Conservation (phyloP, 2,113 vertebrate species). For the Crypturellus undulatus region DNA sequence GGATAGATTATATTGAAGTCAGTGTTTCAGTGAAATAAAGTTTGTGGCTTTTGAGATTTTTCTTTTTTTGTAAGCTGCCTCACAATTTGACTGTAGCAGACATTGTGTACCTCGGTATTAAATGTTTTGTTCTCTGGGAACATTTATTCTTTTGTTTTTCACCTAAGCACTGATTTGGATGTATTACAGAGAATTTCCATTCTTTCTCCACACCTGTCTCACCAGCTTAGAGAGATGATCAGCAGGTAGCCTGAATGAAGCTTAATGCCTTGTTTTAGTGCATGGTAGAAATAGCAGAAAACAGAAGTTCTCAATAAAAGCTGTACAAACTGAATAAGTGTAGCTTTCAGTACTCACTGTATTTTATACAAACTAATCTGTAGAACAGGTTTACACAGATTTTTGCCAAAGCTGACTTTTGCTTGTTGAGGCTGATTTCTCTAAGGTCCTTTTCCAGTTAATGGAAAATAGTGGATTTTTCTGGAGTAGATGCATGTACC, state of each 20-base stretch:
- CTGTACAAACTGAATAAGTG: not conserved
- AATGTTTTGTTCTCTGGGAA: not conserved
- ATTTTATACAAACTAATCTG: not conserved
- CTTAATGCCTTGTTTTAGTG: not conserved
- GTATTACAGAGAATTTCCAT: conserved; percentile 16
- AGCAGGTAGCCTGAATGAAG: conserved; percentile 3
- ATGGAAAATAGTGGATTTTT: not conserved
- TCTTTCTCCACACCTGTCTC: not conserved
- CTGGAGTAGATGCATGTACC: not conserved
- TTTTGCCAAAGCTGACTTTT: not conserved
- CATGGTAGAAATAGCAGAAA: not conserved
- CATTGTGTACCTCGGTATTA: not conserved
- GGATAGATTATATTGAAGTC: not conserved
- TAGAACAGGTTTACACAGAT: not conserved
- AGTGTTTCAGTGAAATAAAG: not conserved
- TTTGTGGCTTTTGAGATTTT: no score
- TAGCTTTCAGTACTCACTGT: not conserved
- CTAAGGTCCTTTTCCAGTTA: not conserved
- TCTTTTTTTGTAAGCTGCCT: not conserved
- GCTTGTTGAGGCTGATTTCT: not conserved
- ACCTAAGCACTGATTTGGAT: not conserved
- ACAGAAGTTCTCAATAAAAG: conserved; percentile 3
- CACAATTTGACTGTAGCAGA: not conserved
- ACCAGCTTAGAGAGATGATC: not conserved
- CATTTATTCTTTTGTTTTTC: not conserved